phyloP scores from a whole-genome alignment of 2,113 vertebrate species.

The Tetrao urogallus region DNA sequence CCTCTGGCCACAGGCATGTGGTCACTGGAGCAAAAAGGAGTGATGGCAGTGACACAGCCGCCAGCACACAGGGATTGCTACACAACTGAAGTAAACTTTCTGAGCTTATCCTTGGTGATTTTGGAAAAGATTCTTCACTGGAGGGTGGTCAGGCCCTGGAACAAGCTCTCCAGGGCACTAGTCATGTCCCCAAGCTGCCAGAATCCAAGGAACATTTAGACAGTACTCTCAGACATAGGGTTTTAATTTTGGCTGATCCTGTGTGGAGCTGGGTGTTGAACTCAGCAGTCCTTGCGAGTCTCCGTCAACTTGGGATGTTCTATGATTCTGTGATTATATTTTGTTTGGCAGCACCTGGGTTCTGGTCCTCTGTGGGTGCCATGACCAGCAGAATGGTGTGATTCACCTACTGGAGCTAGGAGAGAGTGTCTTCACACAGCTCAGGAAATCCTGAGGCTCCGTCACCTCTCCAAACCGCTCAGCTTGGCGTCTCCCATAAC shows the following conservation, averaged over 20 bases:
- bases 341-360: rapidly evolving
- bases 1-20: rapidly evolving
- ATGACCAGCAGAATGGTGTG: rapidly evolving
- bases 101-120: neutral
- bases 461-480: neutral
- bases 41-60: neutral
- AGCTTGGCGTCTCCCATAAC: neutral
- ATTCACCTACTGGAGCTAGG: neutral
- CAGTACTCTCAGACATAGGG: neutral
- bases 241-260: neutral
- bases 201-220: neutral
- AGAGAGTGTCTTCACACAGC: neutral
- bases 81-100: neutral
- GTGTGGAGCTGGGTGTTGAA: neutral
- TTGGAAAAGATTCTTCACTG: neutral
- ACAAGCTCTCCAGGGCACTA: neutral
- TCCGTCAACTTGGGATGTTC: neutral
- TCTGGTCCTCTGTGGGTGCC: neutral
- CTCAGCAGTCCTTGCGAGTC: neutral
- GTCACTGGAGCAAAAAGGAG: neutral
- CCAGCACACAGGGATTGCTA: rapidly evolving
- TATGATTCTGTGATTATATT: neutral
- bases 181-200: neutral
- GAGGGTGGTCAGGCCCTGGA: neutral
- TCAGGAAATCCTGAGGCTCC: neutral